phyloP scores from a whole-genome alignment of 2,888 invertebrate genomes.

The Oeneis ivallda region DNA sequence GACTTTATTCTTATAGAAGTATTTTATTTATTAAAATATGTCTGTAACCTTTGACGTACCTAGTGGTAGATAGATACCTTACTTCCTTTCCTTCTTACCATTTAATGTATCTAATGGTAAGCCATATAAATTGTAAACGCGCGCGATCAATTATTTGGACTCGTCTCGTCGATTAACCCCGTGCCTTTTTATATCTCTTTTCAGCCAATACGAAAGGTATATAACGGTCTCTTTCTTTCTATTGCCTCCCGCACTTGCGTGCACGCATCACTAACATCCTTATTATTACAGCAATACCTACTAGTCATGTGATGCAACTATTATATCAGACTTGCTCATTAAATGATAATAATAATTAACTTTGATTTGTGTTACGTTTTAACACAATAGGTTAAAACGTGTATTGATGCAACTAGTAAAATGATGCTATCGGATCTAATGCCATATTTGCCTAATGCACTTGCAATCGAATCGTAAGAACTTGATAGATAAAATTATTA shows the following conservation, averaged over 20 bases:
- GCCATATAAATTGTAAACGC: slow-evolving; percentile 42
- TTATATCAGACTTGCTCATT: slow-evolving; percentile 49
- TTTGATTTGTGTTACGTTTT: slow-evolving; percentile 22
- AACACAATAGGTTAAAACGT: slow-evolving; percentile 11
- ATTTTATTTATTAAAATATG: too few relatives aligned
- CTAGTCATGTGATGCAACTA: slow-evolving; percentile 50
- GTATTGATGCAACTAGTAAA: slow-evolving; percentile 1
- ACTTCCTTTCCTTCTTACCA: too few relatives aligned
- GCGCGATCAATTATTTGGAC: slow-evolving; percentile 42
- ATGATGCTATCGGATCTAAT: slow-evolving; percentile 4
- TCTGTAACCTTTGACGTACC: too few relatives aligned
- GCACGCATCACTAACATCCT: slow-evolving; percentile 48
- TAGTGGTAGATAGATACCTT: background rate
- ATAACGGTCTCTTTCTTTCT: slow-evolving; percentile 46
- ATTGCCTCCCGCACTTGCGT: slow-evolving; percentile 45
- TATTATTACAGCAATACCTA: slow-evolving; percentile 50
- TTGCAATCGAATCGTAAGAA: slow-evolving; percentile 11
- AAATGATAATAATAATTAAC: slow-evolving; percentile 22
- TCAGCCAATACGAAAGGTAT: slow-evolving; percentile 33
- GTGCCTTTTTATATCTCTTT: slow-evolving; percentile 42
- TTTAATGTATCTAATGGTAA: slow-evolving; percentile 10
- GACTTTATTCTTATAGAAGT: too few relatives aligned
- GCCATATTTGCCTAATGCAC: background rate
- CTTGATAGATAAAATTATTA: background rate
- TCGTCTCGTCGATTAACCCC: slow-evolving; percentile 46